Conservation (phyloP, 2,888 invertebrate species). For the Octonoba sinensis region DNA sequence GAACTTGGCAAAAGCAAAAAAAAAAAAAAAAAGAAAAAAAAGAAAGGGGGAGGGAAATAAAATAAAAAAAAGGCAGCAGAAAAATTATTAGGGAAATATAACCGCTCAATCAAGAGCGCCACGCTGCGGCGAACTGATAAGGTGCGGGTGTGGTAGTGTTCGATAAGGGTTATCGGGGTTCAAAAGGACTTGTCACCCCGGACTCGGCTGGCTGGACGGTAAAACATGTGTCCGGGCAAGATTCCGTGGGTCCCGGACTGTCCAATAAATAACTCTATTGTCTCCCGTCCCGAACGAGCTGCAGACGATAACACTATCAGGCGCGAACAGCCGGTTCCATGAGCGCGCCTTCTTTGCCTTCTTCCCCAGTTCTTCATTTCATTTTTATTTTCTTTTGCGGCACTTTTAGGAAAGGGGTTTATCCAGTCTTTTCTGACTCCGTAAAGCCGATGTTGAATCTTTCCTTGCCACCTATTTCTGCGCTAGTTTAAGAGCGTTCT, state of each 20-base stretch:
- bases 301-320: conserved; percentile 51
- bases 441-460: no score
- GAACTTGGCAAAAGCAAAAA: no score
- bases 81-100: conserved; percentile 45
- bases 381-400: conserved; percentile 11
- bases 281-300: conserved; percentile 39
- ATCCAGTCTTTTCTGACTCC: no score
- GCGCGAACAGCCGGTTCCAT: conserved; percentile 26
- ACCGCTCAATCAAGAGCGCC: conserved; percentile 49
- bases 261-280: conserved; percentile 61
- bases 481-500: no score
- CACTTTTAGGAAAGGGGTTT: no score
- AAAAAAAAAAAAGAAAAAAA: no score
- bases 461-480: no score
- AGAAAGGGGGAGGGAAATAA: no score
- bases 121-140: conserved; percentile 49
- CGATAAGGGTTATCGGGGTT: conserved; percentile 56
- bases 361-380: conserved; percentile 8
- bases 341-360: conserved; percentile 23
- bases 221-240: conserved; percentile 57
- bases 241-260: conserved; percentile 47
- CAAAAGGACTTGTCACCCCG: conserved; percentile 54
- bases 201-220: conserved; percentile 51
- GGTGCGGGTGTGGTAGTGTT: conserved; percentile 28
- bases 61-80: not conserved